These are phyloP conservation scores for Melipona bicolor DNA, from an alignment of 2,888 invertebrate genomes.

Conservation along the genomic window DNA sequence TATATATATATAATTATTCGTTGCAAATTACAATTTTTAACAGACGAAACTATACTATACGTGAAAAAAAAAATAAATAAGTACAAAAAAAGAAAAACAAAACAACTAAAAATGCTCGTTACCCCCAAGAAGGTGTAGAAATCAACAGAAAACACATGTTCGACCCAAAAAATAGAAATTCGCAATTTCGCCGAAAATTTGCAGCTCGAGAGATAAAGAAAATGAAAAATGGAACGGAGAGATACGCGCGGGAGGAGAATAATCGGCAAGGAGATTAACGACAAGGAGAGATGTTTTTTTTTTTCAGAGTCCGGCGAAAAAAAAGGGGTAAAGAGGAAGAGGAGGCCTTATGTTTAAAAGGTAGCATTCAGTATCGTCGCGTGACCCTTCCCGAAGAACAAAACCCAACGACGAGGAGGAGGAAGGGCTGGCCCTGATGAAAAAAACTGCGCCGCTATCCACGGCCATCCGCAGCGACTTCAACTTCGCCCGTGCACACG, in stretches of 20 bases:
- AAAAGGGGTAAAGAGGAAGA: neutral
- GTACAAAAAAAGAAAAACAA: too few species aligned
- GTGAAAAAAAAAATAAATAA: too few species aligned
- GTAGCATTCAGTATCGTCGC: neutral
- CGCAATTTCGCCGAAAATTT: too few species aligned
- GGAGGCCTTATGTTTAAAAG: neutral
- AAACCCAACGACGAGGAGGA: neutral
- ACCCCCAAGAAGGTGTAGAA: too few species aligned
- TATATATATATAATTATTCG: too few species aligned
- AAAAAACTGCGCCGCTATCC: slow-evolving; percentile 8
- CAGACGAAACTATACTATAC: too few species aligned
- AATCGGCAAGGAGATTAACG: neutral
- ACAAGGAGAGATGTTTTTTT: neutral
- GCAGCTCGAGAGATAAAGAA: too few species aligned
- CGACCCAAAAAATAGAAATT: too few species aligned
- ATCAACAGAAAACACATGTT: too few species aligned
- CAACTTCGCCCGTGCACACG: slow-evolving; percentile 9
- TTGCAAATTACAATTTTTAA: too few species aligned
- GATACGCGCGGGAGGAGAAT: neutral
- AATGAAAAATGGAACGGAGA: too few species aligned
- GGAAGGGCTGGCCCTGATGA: neutral
- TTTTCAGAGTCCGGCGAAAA: neutral
- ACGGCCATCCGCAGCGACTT: slow-evolving; percentile 18
- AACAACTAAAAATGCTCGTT: too few species aligned
- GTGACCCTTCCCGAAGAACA: neutral